These are phyloP conservation scores for Lytechinus variegatus DNA, from an alignment of 35 echinoderm and acorn worm genomes.

Conservation along the genomic window DNA sequence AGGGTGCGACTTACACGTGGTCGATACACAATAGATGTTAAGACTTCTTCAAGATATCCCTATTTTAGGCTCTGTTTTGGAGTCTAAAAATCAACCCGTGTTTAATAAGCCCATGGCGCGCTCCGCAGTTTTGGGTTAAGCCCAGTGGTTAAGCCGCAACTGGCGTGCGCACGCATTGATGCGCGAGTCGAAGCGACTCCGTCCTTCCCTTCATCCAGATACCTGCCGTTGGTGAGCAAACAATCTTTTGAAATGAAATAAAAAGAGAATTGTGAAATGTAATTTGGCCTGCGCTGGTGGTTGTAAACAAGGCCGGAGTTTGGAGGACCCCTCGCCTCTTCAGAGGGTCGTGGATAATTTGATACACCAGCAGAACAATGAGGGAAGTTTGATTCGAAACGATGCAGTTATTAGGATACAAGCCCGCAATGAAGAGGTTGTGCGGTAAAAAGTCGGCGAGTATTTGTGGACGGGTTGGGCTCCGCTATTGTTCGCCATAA, in stretches of 20 bases:
- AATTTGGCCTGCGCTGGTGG: slow-evolving; percentile 32
- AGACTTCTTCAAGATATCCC: not conserved
- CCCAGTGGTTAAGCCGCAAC: not conserved
- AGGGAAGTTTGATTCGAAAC: not conserved
- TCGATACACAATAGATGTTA: not conserved
- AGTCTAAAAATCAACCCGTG: slow-evolving; percentile 3
- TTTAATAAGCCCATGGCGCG: not conserved
- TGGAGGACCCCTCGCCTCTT: slow-evolving; percentile 23
- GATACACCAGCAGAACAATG: slow-evolving; percentile 44
- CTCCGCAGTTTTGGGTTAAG: not conserved
- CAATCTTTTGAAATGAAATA: not conserved
- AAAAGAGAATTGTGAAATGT: slow-evolving; percentile 12
- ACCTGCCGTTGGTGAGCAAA: slow-evolving; percentile 6
- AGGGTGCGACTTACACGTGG: slow-evolving; percentile 15
- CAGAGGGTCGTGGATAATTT: not conserved
- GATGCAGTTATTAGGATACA: slow-evolving; percentile 1
- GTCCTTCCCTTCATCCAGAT: not conserved
- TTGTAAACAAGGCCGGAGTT: slow-evolving; percentile 22
- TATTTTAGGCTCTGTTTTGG: not conserved
- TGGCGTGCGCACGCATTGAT: not conserved
- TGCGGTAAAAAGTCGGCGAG: slow-evolving; percentile 6
- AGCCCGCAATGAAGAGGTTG: not conserved
- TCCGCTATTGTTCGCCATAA: slow-evolving; percentile 25
- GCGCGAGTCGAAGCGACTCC: not conserved
- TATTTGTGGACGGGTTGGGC: slow-evolving; percentile 42